A percentile compares a stretch with the other conserved stretches of the same genome.
Evolutionary conservation across 2,113 vertebrate genomes (phyloP).

Genomic region (Podocnemis expansa): DNA sequence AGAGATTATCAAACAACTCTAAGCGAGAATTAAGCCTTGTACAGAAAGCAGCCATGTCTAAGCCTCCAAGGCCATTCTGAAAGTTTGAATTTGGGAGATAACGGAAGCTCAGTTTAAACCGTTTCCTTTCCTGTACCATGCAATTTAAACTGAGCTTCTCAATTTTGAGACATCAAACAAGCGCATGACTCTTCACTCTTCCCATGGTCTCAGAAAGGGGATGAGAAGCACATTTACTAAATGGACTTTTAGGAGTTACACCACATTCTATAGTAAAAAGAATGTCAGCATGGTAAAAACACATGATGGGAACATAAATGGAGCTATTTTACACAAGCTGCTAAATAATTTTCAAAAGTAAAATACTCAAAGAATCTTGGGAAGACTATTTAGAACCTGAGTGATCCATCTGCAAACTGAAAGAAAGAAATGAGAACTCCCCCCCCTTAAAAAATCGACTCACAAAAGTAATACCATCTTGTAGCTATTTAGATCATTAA

Average conservation of each 20-base stretch:
- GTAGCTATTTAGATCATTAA: not conserved
- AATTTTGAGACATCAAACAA: not conserved
- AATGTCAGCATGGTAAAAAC: not conserved
- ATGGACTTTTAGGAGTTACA: not conserved
- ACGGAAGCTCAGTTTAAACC: not conserved
- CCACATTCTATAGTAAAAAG: not conserved
- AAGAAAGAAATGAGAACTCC: not conserved
- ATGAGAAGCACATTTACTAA: not conserved
- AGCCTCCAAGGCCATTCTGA: fast-evolving
- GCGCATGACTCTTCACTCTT: not conserved
- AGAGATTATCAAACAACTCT: not conserved
- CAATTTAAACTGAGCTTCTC: too few species aligned
- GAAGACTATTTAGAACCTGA: not conserved
- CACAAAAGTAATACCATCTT: fast-evolving
- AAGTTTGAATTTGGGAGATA: not conserved
- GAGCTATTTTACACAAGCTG: fast-evolving
- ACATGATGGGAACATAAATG: not conserved
- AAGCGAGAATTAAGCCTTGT: not conserved
- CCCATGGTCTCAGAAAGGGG: not conserved
- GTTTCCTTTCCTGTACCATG: not conserved
- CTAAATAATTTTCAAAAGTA: not conserved
- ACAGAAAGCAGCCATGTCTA: not conserved
- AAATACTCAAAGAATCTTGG: not conserved
- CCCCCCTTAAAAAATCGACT: not conserved
- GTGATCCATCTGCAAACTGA: not conserved